Evolutionary conservation across 1,140 invertebrate genomes (phyloP).

Genomic region (Aleiodes sp.): DNA sequence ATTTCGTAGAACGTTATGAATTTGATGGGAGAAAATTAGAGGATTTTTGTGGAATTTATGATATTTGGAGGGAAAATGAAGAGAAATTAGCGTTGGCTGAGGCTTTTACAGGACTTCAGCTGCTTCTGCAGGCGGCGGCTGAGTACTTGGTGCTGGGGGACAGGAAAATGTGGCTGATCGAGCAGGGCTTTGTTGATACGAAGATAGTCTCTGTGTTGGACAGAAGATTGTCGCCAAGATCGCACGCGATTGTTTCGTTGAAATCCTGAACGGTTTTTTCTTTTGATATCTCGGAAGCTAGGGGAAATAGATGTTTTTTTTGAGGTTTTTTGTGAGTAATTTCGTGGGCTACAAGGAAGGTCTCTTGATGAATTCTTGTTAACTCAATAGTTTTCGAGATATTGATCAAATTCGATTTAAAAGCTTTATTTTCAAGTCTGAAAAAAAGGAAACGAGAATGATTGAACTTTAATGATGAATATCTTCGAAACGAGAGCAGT

Average conservation of each 20-base stretch:
- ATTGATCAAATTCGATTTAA: too few species aligned
- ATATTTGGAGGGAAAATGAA: constrained; percentile 45
- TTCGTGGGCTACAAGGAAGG: too few species aligned
- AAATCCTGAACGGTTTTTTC: constrained; percentile 40
- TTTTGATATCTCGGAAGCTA: constrained; percentile 23
- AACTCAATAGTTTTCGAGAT: too few species aligned
- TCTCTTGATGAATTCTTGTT: not conserved
- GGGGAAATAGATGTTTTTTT: too few species aligned
- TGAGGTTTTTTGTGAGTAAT: too few species aligned
- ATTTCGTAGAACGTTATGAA: constrained; percentile 51
- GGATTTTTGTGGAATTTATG: constrained; percentile 22
- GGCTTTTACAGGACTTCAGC: constrained; percentile 57
- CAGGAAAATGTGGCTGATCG: constrained; percentile 53
- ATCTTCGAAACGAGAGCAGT: too few species aligned
- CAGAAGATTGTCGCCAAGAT: constrained; percentile 57
- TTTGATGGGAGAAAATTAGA: constrained; percentile 21
- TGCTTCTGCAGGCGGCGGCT: constrained; percentile 56
- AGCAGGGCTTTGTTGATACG: constrained; percentile 43
- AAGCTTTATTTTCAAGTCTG: too few species aligned
- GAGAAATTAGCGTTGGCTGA: constrained; percentile 47
- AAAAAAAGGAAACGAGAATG: too few species aligned
- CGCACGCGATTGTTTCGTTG: constrained; percentile 55
- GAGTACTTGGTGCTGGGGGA: constrained; percentile 58
- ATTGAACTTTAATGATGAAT: too few species aligned
- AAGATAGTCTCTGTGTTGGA: constrained; percentile 50